These are phyloP conservation scores for Pseudolycoriella hygida DNA, from an alignment of 2,888 invertebrate species.

Conservation along the genomic window DNA sequence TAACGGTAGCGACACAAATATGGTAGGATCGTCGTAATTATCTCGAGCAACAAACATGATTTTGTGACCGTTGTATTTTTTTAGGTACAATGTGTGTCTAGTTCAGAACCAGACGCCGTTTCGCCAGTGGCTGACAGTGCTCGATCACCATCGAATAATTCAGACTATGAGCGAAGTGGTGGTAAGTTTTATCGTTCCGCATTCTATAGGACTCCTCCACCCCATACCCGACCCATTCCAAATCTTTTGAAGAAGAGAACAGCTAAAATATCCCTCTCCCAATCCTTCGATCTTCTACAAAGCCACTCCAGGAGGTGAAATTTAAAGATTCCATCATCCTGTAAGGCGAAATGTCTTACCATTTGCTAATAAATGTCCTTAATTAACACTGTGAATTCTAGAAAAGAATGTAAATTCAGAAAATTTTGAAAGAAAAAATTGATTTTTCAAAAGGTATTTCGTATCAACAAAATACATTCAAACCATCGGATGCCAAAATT, in stretches of 20 bases:
- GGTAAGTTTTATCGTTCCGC: constrained; percentile 16
- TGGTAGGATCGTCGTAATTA: constrained; percentile 22
- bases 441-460: constrained; percentile 14
- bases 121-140: constrained; percentile 26
- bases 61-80: constrained; percentile 36
- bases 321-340: too few species aligned
- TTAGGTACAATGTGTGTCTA: constrained; percentile 77
- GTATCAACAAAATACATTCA: constrained; percentile 22
- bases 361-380: too few species aligned
- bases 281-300: too few species aligned
- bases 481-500: constrained; percentile 25
- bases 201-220: too few species aligned
- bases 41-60: too few species aligned
- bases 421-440: not conserved
- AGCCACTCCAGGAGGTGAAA: too few species aligned
- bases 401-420: too few species aligned
- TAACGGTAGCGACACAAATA: constrained; percentile 24
- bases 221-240: too few species aligned
- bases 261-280: too few species aligned
- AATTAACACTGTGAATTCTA: too few species aligned
- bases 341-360: too few species aligned
- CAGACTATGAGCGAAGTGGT: constrained; percentile 22
- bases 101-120: constrained; percentile 61
- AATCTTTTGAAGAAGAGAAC: too few species aligned
- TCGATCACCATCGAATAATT: constrained; percentile 20